Evolutionary conservation across 2,113 vertebrate genomes (phyloP), one percentile per base, ranked within the genome.

Genomic region (Seriola dumerili): DNA sequence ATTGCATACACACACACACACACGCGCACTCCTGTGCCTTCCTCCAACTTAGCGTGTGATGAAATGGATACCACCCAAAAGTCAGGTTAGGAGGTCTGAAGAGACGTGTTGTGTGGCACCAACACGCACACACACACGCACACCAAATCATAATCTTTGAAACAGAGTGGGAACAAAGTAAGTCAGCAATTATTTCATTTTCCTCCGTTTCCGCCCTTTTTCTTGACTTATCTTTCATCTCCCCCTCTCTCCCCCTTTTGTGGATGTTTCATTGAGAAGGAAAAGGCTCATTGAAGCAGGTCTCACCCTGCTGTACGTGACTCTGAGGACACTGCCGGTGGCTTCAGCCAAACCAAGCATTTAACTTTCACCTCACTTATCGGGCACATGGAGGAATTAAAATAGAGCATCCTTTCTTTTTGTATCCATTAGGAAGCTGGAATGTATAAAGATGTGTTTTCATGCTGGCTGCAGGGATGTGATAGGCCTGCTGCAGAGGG

Each of bases 171-270:
- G 77, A 71, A 81, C 78, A 54, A 67, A 78, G 75, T 52, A 74
- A 80, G 62, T 81, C 71, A 59, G 77, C 78, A 58, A 16, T 78
- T 80, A 61, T 77, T 88, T 68, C 0, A 54, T 57, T 88, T 84
- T 79, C 76, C 69, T 80, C n/a, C 0, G 0, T 80, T 88, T 87
- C 86, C 76, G 46, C 11, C 67, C 58, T 59, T 85, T 85, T 79
- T 72, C 75, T 63, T 8, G 34, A 70, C 85, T 91, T 91, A 90
- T 93, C 88, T 90, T 71, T 68, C 62, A 89, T 85, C 85, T 89
- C 25, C 2, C 4, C 70, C 44, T 76, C 23, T 85, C 85, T 89
- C 25, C 2, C 4, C 70, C 44, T 76, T n/a, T 71, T 42, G 50
- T 64, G 67, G 58, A 81, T 5, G 64, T 88, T 88, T 87, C 78